A percentile compares a stretch with the other conserved stretches of the same genome.
These are phyloP conservation scores for Telenomus remus DNA, from an alignment of 1,140 invertebrate species.

Conservation along the genomic window DNA sequence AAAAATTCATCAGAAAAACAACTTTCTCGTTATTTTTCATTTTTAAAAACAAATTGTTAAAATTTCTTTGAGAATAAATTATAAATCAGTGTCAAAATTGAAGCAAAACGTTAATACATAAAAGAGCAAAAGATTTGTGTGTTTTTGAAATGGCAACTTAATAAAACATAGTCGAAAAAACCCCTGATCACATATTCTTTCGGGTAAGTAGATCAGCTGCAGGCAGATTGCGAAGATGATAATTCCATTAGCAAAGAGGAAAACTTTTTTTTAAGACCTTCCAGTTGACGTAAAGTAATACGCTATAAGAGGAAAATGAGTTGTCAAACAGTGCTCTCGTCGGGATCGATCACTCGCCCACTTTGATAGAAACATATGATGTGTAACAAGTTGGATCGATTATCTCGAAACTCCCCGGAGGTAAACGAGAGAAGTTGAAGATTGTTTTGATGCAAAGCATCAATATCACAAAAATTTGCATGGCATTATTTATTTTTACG, in stretches of 20 bases:
- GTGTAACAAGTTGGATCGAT: conserved; percentile 19
- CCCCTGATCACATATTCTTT: conserved; percentile 75
- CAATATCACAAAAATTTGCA: neutral
- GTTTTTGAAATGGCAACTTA: conserved; percentile 68
- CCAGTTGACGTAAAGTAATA: conserved; percentile 42
- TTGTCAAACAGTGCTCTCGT: conserved; percentile 36
- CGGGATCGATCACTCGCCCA: conserved; percentile 27
- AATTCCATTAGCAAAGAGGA: conserved; percentile 70
- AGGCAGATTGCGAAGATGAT: conserved; percentile 68
- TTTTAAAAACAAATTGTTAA: too few relatives aligned
- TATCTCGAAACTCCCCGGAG: conserved; percentile 12
- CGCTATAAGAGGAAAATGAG: conserved; percentile 43
- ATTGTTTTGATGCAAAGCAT: neutral
- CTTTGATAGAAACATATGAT: conserved; percentile 28
- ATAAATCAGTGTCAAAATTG: conserved; percentile 75
- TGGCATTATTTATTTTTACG: conserved; percentile 17
- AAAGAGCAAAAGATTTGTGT: conserved; percentile 65
- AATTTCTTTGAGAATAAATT: conserved; percentile 71
- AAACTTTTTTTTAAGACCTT: conserved; percentile 34
- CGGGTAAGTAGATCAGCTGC: conserved; percentile 71
- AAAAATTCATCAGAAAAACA: too few relatives aligned
- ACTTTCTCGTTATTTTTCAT: too few relatives aligned
- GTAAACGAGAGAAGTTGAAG: too few relatives aligned
- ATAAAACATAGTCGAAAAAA: conserved; percentile 74
- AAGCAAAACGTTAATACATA: conserved; percentile 69